phyloP scores from a whole-genome alignment of 2,113 vertebrate species.

The Sylvia atricapilla region DNA sequence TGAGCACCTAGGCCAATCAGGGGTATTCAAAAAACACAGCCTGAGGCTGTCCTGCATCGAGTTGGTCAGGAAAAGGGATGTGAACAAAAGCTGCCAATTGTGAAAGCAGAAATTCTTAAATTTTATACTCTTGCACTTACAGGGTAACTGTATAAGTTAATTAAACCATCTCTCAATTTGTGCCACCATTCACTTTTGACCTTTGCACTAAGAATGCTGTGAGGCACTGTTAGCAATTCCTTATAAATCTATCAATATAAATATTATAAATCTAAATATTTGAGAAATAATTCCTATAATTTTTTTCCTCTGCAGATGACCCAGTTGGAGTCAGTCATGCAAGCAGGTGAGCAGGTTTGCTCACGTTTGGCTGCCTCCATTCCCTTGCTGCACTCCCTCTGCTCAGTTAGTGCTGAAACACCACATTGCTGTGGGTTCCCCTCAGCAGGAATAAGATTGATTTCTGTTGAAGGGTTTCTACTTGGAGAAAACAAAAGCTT shows the following conservation, averaged over 20 bases:
- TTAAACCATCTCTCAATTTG: not conserved
- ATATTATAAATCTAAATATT: not conserved
- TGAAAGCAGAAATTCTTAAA: not conserved
- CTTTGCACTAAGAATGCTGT: not conserved
- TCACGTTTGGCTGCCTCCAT: not conserved
- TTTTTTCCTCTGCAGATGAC: not conserved
- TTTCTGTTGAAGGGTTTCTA: slow-evolving; percentile 46
- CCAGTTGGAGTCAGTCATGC: not conserved
- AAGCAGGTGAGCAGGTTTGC: not conserved
- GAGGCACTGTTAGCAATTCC: not conserved
- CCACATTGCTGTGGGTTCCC: not conserved
- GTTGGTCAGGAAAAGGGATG: not conserved
- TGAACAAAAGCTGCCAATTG: not conserved
- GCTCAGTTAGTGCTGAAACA: not conserved
- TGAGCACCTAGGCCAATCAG: not conserved
- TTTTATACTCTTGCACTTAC: not conserved
- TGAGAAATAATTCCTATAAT: not conserved
- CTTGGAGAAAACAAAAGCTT: slow-evolving; percentile 42
- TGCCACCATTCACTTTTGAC: not conserved
- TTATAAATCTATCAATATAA: not conserved
- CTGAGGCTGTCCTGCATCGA: not conserved
- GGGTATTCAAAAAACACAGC: not conserved
- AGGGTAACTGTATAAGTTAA: not conserved
- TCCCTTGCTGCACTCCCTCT: not conserved
- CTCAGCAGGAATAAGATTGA: slow-evolving; percentile 17